Conservation (phyloP, 2,113 vertebrate genomes). For the Hypomesus transpacificus region DNA sequence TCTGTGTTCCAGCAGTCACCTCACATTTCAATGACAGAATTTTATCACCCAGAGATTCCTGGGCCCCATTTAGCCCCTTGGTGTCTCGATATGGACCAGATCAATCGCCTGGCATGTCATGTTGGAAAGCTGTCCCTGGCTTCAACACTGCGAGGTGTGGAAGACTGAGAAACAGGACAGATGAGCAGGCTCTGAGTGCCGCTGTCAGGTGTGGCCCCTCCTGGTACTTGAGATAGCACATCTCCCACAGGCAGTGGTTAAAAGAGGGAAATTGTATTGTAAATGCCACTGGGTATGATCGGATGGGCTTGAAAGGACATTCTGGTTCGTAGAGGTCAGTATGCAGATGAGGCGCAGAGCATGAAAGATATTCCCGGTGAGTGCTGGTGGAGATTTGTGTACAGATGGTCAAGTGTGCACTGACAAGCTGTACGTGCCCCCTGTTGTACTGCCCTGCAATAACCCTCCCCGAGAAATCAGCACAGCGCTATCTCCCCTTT, state of each 20-base stretch:
- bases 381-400: slow-evolving; percentile 59
- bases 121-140: slow-evolving; percentile 31
- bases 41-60: slow-evolving; percentile 47
- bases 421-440: slow-evolving; percentile 67
- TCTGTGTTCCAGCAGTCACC: slow-evolving; percentile 26
- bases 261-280: slow-evolving; percentile 54
- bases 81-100: slow-evolving; percentile 26
- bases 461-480: slow-evolving; percentile 46
- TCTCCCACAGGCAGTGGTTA: slow-evolving; percentile 52
- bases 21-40: slow-evolving; percentile 51
- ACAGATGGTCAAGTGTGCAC: slow-evolving; percentile 76
- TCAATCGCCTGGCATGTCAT: slow-evolving; percentile 38
- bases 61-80: slow-evolving; percentile 36
- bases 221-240: slow-evolving; percentile 49
- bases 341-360: slow-evolving; percentile 57
- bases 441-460: slow-evolving; percentile 56
- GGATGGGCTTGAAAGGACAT: slow-evolving; percentile 61
- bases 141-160: slow-evolving; percentile 18
- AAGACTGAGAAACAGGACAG: slow-evolving; percentile 42
- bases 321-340: slow-evolving; percentile 64
- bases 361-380: slow-evolving; percentile 50
- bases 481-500: no score
- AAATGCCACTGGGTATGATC: slow-evolving; percentile 56
- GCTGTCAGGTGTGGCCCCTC: slow-evolving; percentile 29
- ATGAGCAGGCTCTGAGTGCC: slow-evolving; percentile 53